phyloP scores from a whole-genome alignment of 2,797 vertebrate genomes.

The Delichon dasypus region DNA sequence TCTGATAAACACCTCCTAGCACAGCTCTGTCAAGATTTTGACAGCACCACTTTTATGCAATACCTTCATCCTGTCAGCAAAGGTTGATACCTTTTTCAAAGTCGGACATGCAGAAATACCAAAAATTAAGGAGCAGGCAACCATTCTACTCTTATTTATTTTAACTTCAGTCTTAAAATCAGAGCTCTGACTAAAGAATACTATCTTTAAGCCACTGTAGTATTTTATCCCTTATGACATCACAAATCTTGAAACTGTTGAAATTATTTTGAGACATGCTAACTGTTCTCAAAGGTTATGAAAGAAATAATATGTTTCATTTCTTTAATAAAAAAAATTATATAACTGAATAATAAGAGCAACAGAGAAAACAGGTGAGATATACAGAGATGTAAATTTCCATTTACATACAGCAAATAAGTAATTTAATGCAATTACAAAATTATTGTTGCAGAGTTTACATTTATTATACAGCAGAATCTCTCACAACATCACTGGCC shows the following conservation, averaged over 20 bases:
- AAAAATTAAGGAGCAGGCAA: background rate
- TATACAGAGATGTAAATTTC: background rate
- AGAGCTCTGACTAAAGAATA: background rate
- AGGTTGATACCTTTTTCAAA: background rate
- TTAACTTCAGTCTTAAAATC: background rate
- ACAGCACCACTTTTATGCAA: background rate
- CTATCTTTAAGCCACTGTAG: background rate
- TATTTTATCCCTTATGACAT: background rate
- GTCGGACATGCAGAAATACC: background rate
- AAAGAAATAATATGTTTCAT: background rate
- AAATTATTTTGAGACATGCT: background rate
- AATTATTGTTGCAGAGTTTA: constrained; percentile 23
- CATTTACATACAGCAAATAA: background rate
- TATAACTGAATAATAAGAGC: background rate
- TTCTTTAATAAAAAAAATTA: background rate
- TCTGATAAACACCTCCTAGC: background rate
- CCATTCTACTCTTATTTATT: background rate
- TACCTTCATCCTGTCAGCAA: background rate
- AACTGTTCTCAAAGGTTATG: background rate
- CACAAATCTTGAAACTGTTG: background rate
- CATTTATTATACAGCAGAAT: background rate
- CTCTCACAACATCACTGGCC: background rate
- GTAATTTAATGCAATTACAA: background rate
- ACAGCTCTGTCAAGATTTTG: background rate
- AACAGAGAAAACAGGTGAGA: background rate